A percentile compares a stretch with the other conserved stretches of the same genome.
These are phyloP conservation scores for Palythoa grandis DNA, from an alignment of 92 coral and sea anemone species.

Conservation along the genomic window DNA sequence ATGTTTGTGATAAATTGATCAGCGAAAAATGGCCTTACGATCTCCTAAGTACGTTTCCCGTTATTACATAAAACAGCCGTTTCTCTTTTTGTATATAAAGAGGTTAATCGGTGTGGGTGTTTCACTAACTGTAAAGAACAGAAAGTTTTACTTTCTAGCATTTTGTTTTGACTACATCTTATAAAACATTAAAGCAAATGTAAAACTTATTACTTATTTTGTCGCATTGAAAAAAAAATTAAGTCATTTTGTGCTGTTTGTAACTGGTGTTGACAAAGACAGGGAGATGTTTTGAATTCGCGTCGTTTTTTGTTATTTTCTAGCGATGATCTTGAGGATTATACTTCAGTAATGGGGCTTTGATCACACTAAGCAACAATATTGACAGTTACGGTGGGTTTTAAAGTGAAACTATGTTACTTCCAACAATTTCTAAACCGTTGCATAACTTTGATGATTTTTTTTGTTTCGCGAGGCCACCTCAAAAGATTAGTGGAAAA, in stretches of 20 bases:
- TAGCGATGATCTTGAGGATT: background rate
- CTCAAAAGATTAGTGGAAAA: conserved; percentile 5
- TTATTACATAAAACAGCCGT: background rate
- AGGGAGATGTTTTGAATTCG: background rate
- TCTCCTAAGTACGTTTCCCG: too few species aligned
- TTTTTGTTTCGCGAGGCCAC: background rate
- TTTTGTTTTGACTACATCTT: conserved; percentile 25
- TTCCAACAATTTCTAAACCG: background rate
- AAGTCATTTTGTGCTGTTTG: background rate
- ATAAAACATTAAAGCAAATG: conserved; percentile 41
- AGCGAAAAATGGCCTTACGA: too few species aligned
- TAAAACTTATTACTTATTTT: background rate
- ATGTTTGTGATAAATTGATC: too few species aligned
- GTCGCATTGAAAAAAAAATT: background rate
- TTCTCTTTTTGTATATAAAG: background rate
- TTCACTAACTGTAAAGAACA: background rate
- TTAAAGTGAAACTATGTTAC: background rate
- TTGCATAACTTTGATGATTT: background rate
- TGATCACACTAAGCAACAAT: background rate
- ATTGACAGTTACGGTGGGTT: background rate
- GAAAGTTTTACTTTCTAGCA: background rate
- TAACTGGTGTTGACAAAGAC: background rate
- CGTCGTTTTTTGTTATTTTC: background rate
- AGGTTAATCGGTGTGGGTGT: background rate
- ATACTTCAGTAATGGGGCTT: background rate